Evolutionary conservation across 2,888 invertebrate genomes (phyloP).

Genomic region (Trachelus iudaicus): DNA sequence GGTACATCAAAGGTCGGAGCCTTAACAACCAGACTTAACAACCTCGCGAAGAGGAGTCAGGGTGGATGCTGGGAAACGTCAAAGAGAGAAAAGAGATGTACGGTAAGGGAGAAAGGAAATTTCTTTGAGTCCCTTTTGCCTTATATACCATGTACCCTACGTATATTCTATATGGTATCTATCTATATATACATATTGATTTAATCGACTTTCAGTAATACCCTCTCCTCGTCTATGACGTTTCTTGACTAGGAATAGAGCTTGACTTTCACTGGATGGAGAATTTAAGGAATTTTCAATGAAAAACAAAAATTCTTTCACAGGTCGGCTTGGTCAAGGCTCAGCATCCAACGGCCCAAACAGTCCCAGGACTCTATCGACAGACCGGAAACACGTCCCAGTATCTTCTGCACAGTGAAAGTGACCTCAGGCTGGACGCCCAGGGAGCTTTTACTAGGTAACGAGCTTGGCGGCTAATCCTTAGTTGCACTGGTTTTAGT

Average conservation of each 20-base stretch:
- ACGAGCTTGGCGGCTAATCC: background rate
- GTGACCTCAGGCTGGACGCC: conserved; percentile 59
- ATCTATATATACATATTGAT: background rate
- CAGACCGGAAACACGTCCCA: conserved; percentile 56
- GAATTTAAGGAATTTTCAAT: background rate
- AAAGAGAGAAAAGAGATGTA: background rate
- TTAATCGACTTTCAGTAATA: background rate
- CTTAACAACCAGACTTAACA: background rate
- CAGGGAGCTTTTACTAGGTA: conserved; percentile 62
- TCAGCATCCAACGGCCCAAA: conserved; percentile 60
- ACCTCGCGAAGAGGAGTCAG: background rate
- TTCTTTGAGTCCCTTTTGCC: background rate
- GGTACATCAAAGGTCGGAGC: background rate
- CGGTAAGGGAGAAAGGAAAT: background rate
- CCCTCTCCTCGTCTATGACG: background rate
- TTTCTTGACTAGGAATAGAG: background rate
- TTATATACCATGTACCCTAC: background rate
- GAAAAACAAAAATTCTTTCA: conserved; percentile 1
- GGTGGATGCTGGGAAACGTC: background rate
- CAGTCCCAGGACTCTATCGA: conserved; percentile 57
- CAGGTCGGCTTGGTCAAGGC: conserved; percentile 63
- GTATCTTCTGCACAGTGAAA: conserved; percentile 59
- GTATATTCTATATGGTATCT: background rate
- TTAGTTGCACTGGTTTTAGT: background rate
- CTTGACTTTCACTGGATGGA: background rate